Evolutionary conservation across 2,113 vertebrate species (phyloP).

Genomic region (Xyliphius kryptos): DNA sequence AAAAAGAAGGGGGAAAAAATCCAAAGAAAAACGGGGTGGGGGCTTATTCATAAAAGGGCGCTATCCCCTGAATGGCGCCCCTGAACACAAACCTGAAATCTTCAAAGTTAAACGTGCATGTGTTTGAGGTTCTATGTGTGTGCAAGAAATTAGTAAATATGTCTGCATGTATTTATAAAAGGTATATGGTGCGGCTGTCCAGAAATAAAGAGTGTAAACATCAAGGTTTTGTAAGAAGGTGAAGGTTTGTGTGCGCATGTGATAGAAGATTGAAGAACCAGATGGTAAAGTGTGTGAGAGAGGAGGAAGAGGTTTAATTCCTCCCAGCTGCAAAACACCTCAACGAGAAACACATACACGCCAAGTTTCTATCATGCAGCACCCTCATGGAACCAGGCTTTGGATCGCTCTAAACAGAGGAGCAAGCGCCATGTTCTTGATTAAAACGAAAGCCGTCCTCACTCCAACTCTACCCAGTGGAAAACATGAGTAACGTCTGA

Average conservation of each 20-base stretch:
- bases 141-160: too few relatives aligned
- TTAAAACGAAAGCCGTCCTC: too few relatives aligned
- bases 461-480: conserved; percentile 6
- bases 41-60: conserved; percentile 1
- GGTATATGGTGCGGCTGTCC: too few relatives aligned
- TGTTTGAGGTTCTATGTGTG: neutral
- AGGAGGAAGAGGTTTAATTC: conserved; percentile 22
- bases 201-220: too few relatives aligned
- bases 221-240: too few relatives aligned
- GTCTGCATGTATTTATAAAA: too few relatives aligned
- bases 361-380: too few relatives aligned
- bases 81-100: conserved; percentile 1
- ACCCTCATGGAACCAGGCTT: too few relatives aligned
- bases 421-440: too few relatives aligned
- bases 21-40: neutral
- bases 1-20: conserved; percentile 24
- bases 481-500: conserved; percentile 29
- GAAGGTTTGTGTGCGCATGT: neutral
- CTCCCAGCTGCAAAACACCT: too few relatives aligned
- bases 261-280: conserved; percentile 34
- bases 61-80: conserved; percentile 8
- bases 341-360: too few relatives aligned
- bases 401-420: too few relatives aligned
- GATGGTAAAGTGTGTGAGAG: conserved; percentile 34
- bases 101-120: neutral